Evolutionary conservation across 2,113 vertebrate genomes (phyloP), one percentile per base, ranked within the genome.

Genomic region (Balaeniceps rex): DNA sequence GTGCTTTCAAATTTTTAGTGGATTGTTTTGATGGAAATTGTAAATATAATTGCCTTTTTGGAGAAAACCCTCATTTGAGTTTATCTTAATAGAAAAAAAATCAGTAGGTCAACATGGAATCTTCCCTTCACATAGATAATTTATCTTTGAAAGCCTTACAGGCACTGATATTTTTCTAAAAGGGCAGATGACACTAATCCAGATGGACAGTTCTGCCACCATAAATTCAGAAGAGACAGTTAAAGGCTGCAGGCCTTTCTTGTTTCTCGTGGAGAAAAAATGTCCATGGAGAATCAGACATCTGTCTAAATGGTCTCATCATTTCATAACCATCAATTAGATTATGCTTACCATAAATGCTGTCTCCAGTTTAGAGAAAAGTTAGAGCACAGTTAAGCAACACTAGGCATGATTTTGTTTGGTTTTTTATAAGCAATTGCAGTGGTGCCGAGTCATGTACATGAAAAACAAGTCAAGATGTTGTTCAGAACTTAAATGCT

Each of bases 111-210:
- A 58, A 49, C 66, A 36, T 40, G 46, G 74, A 91, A 23, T 91
- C 70, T 55, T 90, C 72, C 33, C 55, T 91, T 84, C 66, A 54
- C 63, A 74, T 80, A 77, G 93, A 95, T 93, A 87, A 95, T 93
- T 96, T 90, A 80, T 95, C 66, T 34, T 23, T 81, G 63, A 77
- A 95, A 96, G 60, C 81, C 66, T 95, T 71, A 55, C 49, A 89
- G 84, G 75, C 91, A 87, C 81, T 2, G 9, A 58, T 95, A 88
- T 58, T 94, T 90, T 93, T 68, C 87, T 82, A 60, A 81, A 89
- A 95, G 66, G 78, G 46, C 63, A 68, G 87, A 42, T 95, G 95
- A 96, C 89, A 81, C 63, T 94, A 97, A 95, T 95, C 91, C 71
- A 86, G 70, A 80, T 65, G 58, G 96, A 94, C 90, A 61, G 71